phyloP scores from a whole-genome alignment of 2,113 vertebrate genomes.

The Pangasianodon gigas region DNA sequence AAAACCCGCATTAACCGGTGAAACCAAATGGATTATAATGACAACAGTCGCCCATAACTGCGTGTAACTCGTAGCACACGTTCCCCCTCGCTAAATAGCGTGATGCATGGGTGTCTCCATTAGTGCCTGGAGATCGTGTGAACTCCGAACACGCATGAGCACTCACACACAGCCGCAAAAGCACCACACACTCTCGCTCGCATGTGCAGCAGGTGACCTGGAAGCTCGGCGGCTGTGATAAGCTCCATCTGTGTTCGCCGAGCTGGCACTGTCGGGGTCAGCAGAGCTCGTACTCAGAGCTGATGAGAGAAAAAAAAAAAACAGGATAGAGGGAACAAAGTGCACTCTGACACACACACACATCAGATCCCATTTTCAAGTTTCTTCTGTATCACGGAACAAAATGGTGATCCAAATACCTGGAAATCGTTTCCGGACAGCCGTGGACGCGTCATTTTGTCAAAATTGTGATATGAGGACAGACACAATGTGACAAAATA shows the following conservation, averaged over 20 bases:
- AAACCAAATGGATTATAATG: conserved; percentile 67
- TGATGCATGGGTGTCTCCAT: conserved; percentile 53
- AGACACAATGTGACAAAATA: background rate
- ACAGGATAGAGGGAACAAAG: background rate
- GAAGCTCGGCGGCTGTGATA: conserved; percentile 13
- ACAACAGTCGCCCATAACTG: conserved; percentile 37
- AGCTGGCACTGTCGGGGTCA: conserved; percentile 5
- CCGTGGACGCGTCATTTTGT: background rate
- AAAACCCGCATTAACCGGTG: conserved; percentile 45
- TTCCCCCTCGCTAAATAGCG: background rate
- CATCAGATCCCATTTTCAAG: background rate
- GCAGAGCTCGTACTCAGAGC: background rate
- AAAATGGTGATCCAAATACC: background rate
- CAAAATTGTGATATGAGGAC: background rate
- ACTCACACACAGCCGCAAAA: conserved; percentile 8
- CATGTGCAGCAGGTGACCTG: conserved; percentile 7
- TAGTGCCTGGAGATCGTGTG: conserved; percentile 40
- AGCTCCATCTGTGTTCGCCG: conserved; percentile 33
- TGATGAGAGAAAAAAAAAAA: conserved; percentile 25
- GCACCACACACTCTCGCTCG: background rate
- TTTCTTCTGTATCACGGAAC: background rate
- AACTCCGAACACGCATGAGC: conserved; percentile 13
- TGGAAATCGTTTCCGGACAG: background rate
- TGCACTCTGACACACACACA: conserved; percentile 27
- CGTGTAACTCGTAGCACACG: background rate